phyloP scores from a whole-genome alignment of 2,113 vertebrate genomes.

The Dipodomys ordii region DNA sequence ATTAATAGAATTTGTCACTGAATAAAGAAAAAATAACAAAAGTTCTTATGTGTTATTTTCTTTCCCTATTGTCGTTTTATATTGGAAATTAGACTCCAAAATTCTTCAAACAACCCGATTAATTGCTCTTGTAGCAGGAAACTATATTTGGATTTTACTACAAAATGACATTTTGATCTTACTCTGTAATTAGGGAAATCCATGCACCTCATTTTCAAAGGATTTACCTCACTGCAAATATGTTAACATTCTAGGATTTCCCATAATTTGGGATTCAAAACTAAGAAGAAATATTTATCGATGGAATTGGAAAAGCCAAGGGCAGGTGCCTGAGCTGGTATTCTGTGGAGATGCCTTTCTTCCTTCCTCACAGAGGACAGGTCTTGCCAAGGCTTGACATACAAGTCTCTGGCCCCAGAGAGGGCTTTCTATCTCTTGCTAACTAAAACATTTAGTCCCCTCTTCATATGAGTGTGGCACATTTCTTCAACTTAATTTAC shows the following conservation, averaged over 20 bases:
- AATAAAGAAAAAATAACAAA: no score
- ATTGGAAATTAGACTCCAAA: constrained; percentile 14
- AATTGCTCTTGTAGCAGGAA: not conserved
- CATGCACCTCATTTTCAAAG: constrained; percentile 27
- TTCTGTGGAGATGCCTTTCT: not conserved
- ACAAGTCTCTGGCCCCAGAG: not conserved
- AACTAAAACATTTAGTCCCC: constrained; percentile 53
- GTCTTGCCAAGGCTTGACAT: not conserved
- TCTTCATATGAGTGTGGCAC: not conserved
- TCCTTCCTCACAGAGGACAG: not conserved
- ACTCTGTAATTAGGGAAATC: constrained; percentile 28
- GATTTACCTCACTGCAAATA: constrained; percentile 22
- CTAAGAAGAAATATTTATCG: constrained; percentile 7
- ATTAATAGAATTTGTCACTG: no score
- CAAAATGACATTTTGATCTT: constrained; percentile 23
- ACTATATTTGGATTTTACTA: not conserved
- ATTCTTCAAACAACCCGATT: constrained; percentile 33
- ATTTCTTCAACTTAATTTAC: not conserved
- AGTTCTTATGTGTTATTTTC: no score
- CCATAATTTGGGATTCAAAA: constrained; percentile 3
- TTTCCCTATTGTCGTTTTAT: not conserved
- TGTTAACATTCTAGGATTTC: constrained; percentile 12
- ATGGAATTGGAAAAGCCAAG: not conserved
- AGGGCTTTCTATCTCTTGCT: not conserved
- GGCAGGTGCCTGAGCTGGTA: not conserved